Conservation (phyloP, 2,888 invertebrate genomes). For the Tolmerus cingulatus region DNA sequence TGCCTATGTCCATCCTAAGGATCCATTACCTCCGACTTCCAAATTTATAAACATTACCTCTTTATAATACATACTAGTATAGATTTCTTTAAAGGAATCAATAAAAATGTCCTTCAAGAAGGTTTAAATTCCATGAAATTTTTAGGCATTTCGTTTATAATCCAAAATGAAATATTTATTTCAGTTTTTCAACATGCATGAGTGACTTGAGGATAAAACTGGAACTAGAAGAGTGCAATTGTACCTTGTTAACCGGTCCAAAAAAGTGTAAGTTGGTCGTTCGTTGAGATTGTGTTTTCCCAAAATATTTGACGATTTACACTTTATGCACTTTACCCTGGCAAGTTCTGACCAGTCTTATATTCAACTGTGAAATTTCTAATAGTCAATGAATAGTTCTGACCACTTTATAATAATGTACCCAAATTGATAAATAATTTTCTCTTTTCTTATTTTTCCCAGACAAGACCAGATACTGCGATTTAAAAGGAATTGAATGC, state of each 20-base stretch:
- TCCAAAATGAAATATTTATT: neutral
- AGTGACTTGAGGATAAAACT: constrained; percentile 53
- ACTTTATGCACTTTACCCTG: neutral
- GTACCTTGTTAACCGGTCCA: constrained; percentile 54
- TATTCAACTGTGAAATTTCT: neutral
- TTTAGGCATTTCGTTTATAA: neutral
- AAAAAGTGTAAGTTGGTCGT: constrained; percentile 51
- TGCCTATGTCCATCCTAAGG: no score
- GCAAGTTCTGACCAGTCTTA: no score
- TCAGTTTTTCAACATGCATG: constrained; percentile 57
- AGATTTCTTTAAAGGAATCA: no score
- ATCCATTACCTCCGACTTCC: no score
- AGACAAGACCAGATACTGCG: constrained; percentile 49
- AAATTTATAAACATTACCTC: no score
- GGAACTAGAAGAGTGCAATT: constrained; percentile 56
- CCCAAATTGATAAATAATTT: neutral
- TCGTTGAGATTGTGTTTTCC: neutral
- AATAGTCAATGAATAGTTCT: neutral
- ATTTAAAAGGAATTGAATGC: neutral
- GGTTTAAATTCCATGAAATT: no score
- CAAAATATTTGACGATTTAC: neutral
- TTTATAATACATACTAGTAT: no score
- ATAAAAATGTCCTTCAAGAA: no score
- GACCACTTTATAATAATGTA: no score
- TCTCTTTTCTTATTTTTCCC: neutral